Evolutionary conservation across 1,140 invertebrate species (phyloP).

Genomic region (Apolygus lucorum): DNA sequence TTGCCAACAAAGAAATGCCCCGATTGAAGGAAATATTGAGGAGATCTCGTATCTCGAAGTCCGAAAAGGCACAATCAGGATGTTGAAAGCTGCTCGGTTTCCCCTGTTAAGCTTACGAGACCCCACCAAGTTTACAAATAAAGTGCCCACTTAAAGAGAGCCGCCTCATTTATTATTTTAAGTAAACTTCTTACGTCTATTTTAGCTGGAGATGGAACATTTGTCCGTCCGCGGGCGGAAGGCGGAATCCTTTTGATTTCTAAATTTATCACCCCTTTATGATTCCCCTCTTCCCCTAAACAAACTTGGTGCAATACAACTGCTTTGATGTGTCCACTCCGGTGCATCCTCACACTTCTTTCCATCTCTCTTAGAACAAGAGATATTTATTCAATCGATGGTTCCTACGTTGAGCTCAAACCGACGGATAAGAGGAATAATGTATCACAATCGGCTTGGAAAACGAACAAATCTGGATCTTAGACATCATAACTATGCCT

Average conservation of each 20-base stretch:
- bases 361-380: too few species aligned
- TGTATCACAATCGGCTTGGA: too few species aligned
- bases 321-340: not conserved
- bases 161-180: constrained; percentile 18
- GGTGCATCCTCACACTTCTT: not conserved
- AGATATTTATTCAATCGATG: too few species aligned
- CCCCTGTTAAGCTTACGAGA: not conserved
- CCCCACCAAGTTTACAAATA: constrained; percentile 17
- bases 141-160: constrained; percentile 16
- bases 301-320: not conserved
- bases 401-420: too few species aligned
- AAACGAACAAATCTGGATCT: too few species aligned
- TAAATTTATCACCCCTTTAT: not conserved
- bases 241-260: not conserved
- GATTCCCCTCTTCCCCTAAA: not conserved
- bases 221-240: not conserved
- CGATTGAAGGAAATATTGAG: too few species aligned
- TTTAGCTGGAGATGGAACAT: constrained; percentile 18
- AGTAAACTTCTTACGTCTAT: constrained; percentile 14
- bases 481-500: too few species aligned
- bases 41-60: too few species aligned
- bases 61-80: not conserved
- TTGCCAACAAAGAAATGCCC: too few species aligned
- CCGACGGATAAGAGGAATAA: too few species aligned
- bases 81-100: not conserved